Conservation (phyloP, 2,888 invertebrate genomes). For the Molanna angustata region DNA sequence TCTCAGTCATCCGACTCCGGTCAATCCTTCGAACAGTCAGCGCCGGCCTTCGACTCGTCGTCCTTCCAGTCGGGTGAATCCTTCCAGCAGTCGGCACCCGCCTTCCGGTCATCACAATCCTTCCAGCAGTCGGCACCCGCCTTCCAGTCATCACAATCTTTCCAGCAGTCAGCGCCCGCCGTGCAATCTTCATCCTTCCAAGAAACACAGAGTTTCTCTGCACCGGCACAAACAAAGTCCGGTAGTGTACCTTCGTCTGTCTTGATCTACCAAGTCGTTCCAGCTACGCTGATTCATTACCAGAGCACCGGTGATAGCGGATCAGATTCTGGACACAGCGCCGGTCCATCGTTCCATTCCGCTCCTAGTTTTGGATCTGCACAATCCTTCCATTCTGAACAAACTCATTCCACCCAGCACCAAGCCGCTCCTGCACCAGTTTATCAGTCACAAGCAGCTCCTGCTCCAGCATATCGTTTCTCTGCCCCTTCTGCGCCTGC, state of each 20-base stretch:
- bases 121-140: background rate
- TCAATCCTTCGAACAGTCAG: too few species aligned
- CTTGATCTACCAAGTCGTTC: background rate
- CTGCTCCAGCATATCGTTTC: background rate
- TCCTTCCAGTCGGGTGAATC: background rate
- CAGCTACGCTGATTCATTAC: background rate
- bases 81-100: background rate
- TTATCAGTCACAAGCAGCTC: background rate
- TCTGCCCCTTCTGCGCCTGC: background rate
- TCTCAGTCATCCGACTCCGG: background rate
- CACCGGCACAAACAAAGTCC: background rate
- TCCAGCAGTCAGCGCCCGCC: too few species aligned
- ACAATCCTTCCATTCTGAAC: background rate
- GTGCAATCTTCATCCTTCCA: background rate
- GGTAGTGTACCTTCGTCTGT: too few species aligned
- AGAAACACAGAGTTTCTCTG: background rate
- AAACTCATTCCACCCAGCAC: background rate
- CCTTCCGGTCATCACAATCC: too few species aligned
- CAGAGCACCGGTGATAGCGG: too few species aligned
- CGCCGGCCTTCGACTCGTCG: background rate
- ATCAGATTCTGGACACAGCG: background rate
- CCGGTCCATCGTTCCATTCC: conserved; percentile 7
- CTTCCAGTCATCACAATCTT: too few species aligned
- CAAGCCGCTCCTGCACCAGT: background rate
- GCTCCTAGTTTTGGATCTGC: background rate